Evolutionary conservation across 2,113 vertebrate species (phyloP).

Genomic region (Heliornis fulica): DNA sequence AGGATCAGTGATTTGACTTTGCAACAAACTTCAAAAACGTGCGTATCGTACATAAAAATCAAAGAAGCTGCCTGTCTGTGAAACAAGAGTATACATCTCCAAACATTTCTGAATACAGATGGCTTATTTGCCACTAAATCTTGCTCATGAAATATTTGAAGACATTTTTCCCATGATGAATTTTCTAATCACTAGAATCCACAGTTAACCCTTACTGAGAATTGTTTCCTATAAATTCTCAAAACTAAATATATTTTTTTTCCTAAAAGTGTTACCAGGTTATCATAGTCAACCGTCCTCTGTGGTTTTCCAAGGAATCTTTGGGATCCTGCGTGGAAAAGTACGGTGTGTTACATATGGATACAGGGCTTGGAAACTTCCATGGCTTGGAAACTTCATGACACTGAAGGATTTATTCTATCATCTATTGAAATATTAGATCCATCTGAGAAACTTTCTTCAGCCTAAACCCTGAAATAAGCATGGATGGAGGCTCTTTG

Average conservation of each 20-base stretch:
- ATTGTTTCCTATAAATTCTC: neutral
- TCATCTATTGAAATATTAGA: slow-evolving; percentile 23
- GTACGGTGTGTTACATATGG: neutral
- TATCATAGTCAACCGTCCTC: neutral
- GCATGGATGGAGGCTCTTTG: neutral
- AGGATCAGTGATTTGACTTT: slow-evolving; percentile 40
- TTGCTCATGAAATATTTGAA: neutral
- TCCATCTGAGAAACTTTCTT: slow-evolving; percentile 5
- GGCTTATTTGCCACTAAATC: neutral
- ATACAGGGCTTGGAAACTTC: slow-evolving; percentile 39
- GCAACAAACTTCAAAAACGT: neutral
- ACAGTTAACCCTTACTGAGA: neutral
- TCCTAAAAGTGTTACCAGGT: neutral
- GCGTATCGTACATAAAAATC: neutral
- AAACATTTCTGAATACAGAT: neutral
- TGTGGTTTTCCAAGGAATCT: neutral
- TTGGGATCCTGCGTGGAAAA: slow-evolving; percentile 36
- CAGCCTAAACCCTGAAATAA: too few relatives aligned
- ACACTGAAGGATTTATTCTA: slow-evolving; percentile 45
- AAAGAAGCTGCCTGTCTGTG: neutral
- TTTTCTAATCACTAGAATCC: neutral
- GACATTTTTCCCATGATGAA: neutral
- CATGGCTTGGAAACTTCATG: neutral
- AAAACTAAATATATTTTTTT: neutral
- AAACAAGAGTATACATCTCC: neutral